Evolutionary conservation across 2,113 vertebrate species (phyloP).

Genomic region (Myanophis thanlyinensis): DNA sequence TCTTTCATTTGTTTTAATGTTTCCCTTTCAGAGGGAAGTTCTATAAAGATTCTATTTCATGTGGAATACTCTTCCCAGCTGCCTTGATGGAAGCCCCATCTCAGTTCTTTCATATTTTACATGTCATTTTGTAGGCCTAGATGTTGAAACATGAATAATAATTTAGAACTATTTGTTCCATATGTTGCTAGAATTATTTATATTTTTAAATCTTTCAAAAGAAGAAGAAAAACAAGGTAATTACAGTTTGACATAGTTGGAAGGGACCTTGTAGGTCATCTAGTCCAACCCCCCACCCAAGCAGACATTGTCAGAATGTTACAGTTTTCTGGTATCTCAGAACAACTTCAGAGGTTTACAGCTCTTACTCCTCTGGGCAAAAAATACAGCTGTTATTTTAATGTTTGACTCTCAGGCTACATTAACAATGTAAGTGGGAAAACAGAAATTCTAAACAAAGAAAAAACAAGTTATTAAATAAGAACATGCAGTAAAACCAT

Average conservation of each 20-base stretch:
- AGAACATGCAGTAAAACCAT: background rate
- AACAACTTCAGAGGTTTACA: constrained; percentile 47
- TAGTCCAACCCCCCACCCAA: no score
- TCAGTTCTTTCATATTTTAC: constrained; percentile 65
- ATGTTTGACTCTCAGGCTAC: constrained; percentile 38
- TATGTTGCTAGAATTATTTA: constrained; percentile 61
- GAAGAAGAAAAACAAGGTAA: constrained; percentile 38
- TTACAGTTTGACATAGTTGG: no score
- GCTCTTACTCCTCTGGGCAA: constrained; percentile 39
- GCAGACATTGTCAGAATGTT: constrained; percentile 24
- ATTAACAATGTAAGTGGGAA: background rate
- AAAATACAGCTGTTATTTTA: constrained; percentile 51
- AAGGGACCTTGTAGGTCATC: no score
- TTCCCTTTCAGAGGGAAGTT: constrained; percentile 52
- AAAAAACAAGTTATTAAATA: background rate
- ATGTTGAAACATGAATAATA: constrained; percentile 60
- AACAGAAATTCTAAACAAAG: background rate
- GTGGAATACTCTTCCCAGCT: constrained; percentile 63
- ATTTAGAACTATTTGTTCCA: constrained; percentile 69
- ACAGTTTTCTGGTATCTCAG: background rate
- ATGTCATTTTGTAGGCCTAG: constrained; percentile 74
- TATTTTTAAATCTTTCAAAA: constrained; percentile 62
- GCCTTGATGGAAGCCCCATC: constrained; percentile 63
- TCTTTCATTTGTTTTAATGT: constrained; percentile 61
- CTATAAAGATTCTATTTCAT: constrained; percentile 52